phyloP scores from a whole-genome alignment of 2,888 invertebrate genomes.

The Pteria penguin region DNA sequence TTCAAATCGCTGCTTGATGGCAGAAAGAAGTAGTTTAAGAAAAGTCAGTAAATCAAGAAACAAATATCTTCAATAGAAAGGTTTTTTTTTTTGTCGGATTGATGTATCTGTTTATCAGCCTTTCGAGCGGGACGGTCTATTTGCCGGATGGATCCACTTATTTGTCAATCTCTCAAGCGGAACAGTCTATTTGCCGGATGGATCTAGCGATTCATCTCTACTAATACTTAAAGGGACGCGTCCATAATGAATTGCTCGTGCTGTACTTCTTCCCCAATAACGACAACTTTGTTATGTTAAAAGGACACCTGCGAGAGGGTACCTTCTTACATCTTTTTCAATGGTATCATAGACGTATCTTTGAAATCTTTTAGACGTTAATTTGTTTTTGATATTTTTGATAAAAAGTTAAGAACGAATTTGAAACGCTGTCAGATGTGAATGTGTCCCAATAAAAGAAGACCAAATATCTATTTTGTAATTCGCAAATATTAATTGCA shows the following conservation, averaged over 20 bases:
- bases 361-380: background rate
- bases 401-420: background rate
- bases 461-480: background rate
- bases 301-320: conserved; percentile 3
- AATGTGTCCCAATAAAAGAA: background rate
- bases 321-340: background rate
- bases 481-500: no score
- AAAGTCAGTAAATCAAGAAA: no score
- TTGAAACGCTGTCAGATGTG: background rate
- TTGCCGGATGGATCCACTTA: no score
- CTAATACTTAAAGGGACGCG: background rate
- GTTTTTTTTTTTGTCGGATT: no score
- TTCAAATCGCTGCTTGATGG: no score
- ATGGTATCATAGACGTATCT: background rate
- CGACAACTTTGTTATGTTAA: background rate
- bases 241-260: no score
- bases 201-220: background rate
- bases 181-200: background rate
- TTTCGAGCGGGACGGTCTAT: background rate
- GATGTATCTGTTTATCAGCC: no score
- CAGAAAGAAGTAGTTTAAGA: no score
- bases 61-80: no score
- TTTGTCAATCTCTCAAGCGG: no score
- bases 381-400: background rate
- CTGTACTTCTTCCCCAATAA: no score